These are phyloP conservation scores for Gymnogyps californianus DNA, from an alignment of 2,113 vertebrate genomes.

Conservation along the genomic window DNA sequence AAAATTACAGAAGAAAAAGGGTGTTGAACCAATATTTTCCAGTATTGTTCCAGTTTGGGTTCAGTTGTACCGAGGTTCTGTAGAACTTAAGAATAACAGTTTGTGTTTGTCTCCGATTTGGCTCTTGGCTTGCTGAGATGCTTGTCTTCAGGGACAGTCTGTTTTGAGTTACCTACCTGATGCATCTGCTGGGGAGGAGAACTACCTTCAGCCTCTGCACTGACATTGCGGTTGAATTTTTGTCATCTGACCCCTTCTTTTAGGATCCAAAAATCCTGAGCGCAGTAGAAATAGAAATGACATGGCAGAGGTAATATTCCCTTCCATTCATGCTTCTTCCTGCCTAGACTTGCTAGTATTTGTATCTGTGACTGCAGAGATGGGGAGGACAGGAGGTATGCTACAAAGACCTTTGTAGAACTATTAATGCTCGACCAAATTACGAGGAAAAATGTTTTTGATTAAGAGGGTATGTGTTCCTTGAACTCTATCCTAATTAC, in stretches of 20 bases:
- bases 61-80: neutral
- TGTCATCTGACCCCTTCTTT: neutral
- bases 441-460: neutral
- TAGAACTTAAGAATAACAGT: neutral
- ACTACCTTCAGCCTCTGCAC: neutral
- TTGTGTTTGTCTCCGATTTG: neutral
- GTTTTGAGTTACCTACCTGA: neutral
- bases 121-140: neutral
- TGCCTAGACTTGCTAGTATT: neutral
- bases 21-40: rapidly evolving
- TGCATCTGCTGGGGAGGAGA: neutral
- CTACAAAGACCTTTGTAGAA: neutral
- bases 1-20: neutral
- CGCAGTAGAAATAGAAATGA: neutral
- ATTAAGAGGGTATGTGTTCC: neutral
- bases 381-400: neutral
- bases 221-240: neutral
- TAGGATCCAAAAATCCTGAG: neutral
- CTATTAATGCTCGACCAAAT: neutral
- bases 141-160: neutral
- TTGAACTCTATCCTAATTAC: neutral
- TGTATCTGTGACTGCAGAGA: neutral
- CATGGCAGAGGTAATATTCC: neutral
- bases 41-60: neutral
- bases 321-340: neutral